Evolutionary conservation across 1,140 invertebrate species (phyloP).

Genomic region (Cydia fagiglandana): DNA sequence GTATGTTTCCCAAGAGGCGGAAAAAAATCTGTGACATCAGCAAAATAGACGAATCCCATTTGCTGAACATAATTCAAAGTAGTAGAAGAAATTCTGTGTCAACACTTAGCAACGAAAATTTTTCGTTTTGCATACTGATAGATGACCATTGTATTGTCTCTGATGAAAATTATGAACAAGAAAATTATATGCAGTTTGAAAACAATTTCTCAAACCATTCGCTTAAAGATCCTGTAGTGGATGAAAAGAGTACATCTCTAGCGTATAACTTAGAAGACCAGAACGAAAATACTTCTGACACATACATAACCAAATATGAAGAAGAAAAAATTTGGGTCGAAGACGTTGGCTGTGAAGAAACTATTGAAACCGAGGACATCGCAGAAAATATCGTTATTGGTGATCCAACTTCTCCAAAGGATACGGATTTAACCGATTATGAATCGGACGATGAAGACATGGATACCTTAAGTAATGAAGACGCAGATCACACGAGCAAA

Average conservation of each 20-base stretch:
- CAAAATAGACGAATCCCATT: slow-evolving; percentile 43
- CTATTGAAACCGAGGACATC: slow-evolving; percentile 71
- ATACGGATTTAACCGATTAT: slow-evolving; percentile 41
- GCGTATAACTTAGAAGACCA: slow-evolving; percentile 29
- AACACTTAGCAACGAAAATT: slow-evolving; percentile 61
- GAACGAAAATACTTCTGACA: slow-evolving; percentile 44
- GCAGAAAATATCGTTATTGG: slow-evolving; percentile 59
- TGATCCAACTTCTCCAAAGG: slow-evolving; percentile 49
- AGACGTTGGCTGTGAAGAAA: slow-evolving; percentile 73
- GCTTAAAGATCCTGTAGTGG: slow-evolving; percentile 32
- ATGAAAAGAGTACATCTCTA: slow-evolving; percentile 7
- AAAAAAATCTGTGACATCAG: slow-evolving; percentile 46
- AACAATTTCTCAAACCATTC: slow-evolving; percentile 41
- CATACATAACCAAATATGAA: background rate
- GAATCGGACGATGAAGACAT: slow-evolving; percentile 38
- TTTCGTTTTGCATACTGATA: slow-evolving; percentile 68
- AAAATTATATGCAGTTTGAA: slow-evolving; percentile 53
- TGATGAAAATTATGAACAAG: slow-evolving; percentile 54
- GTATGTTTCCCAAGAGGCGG: slow-evolving; percentile 46
- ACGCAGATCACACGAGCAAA: slow-evolving; percentile 55
- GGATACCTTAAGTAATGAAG: slow-evolving; percentile 35
- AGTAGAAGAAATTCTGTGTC: slow-evolving; percentile 67
- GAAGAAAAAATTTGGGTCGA: slow-evolving; percentile 67
- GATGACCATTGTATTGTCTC: slow-evolving; percentile 64
- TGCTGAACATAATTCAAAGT: slow-evolving; percentile 58